Evolutionary conservation across 2,113 vertebrate genomes (phyloP).

Genomic region (Bothrops jararaca): DNA sequence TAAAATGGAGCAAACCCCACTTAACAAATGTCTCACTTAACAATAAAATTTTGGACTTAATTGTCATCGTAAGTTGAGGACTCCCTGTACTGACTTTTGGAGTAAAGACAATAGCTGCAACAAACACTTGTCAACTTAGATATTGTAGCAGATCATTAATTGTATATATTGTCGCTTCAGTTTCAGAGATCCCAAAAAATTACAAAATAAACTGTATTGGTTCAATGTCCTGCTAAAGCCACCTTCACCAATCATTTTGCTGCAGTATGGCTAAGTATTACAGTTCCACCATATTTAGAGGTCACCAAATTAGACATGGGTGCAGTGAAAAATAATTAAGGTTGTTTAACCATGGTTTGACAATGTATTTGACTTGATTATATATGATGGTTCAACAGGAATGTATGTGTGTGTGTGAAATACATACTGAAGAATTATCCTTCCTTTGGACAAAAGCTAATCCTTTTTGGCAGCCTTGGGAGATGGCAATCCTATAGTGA

Average conservation of each 20-base stretch:
- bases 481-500: rapidly evolving
- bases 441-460: neutral
- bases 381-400: neutral
- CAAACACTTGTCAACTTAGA: neutral
- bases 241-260: neutral
- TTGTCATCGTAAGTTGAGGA: neutral
- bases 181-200: neutral
- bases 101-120: neutral
- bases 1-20: neutral
- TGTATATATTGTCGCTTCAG: neutral
- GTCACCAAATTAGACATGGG: neutral
- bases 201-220: neutral
- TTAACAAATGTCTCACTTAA: neutral
- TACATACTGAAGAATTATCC: neutral
- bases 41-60: neutral
- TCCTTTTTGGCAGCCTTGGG: neutral
- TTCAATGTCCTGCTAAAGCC: neutral
- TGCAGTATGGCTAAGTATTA: no score
- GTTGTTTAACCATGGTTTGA: neutral
- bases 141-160: neutral
- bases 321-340: neutral
- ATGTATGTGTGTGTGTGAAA: neutral
- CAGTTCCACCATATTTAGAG: neutral
- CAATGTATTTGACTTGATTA: neutral
- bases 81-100: neutral